Base-by-base conservation (phyloP, 2,797 vertebrate genomes). In the Sus cebifrons region DNA sequence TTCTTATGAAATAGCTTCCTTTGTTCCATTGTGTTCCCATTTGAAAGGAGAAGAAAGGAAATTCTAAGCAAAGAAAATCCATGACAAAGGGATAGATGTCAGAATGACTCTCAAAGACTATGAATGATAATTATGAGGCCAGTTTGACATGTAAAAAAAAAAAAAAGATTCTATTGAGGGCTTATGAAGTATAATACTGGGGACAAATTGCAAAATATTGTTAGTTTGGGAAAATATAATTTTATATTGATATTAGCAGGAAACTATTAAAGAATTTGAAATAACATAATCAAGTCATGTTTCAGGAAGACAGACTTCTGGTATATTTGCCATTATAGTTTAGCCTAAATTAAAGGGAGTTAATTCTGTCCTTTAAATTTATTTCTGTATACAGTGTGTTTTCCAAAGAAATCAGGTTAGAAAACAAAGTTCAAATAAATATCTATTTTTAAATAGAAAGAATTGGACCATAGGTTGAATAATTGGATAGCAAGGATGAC, bases 221-320 rank as follows among this genome's bases (percentile, higher is more conserved):
- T 65, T 56, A 89, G 5, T 40, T 87, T 89, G 27, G 14, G 15
- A 21, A 64, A 86, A 85, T 0, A 36, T 4, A 91, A 73, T 77
- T 84, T 89, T 95, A 90, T 95, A 18, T 1, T 95, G 18, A 27
- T 54, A 68, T 58, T 74, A 86, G 64, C 0, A 62, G 62, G 32
- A 88, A 95, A 88, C 25, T 29, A 83, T 12, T 62, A 0, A 95
- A 91, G 44, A 78, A 89, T 75, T 96, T 77, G 71, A 82, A 96
- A 17, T 74, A 75, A 67, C 92, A 25, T 49, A 27, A 86, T 56
- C 64, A 93, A 56, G 13, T 29, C 6, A 64, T 36, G 4, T 73
- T 96, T 89, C 20, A 84, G 75, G 32, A 89, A 95, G 3, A 65
- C 14, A 87, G 56, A 73, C 6, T 94, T 85, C 52, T 1, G 75